phyloP scores from a whole-genome alignment of 2,113 vertebrate genomes.

The Terrapene triunguis region DNA sequence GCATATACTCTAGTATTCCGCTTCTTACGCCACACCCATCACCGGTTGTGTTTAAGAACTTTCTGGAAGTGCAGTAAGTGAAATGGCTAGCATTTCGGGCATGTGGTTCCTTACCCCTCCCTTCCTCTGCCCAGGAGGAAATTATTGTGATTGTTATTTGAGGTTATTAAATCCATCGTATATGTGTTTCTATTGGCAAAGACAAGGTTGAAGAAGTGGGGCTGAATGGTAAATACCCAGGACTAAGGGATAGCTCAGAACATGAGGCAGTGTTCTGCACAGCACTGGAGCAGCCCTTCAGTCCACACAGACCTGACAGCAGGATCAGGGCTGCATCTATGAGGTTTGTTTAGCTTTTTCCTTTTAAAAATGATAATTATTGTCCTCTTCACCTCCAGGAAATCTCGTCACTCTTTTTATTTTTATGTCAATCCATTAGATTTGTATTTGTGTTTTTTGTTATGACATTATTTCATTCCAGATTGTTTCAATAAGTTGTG shows the following conservation, averaged over 20 bases:
- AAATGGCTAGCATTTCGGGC: no score
- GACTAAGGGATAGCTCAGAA: background rate
- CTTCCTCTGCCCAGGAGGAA: background rate
- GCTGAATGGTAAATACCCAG: background rate
- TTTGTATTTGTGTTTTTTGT: background rate
- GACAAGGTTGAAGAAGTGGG: background rate
- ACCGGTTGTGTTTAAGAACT: background rate
- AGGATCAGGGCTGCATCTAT: background rate
- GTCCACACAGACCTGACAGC: background rate
- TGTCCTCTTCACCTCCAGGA: background rate
- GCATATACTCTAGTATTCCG: background rate
- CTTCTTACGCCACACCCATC: background rate
- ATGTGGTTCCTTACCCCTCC: background rate
- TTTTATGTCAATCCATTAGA: background rate
- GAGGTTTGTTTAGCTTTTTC: background rate
- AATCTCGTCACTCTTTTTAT: background rate
- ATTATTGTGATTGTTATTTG: background rate
- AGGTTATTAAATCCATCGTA: background rate
- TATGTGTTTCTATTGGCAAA: background rate
- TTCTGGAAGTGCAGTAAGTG: background rate
- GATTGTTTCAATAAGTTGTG: background rate
- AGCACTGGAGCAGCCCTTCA: background rate
- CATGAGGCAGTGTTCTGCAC: background rate
- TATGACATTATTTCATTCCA: background rate
- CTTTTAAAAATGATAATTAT: background rate